Percentiles rank a stretch among this genome's conserved stretches.
Conservation (phyloP, 2,113 vertebrate genomes). For the Stercorarius parasiticus region DNA sequence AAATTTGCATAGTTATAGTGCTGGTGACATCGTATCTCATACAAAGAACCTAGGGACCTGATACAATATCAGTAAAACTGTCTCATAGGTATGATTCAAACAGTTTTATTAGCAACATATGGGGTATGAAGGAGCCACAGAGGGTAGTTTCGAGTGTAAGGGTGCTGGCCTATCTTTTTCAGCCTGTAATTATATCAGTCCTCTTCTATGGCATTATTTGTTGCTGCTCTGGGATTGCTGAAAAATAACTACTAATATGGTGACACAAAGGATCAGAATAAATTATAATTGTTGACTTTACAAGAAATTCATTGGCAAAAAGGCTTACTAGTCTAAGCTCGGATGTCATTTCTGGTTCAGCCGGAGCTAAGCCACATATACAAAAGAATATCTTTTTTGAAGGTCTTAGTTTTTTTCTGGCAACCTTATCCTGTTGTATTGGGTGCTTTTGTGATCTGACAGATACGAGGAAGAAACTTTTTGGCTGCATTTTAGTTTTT, state of each 20-base stretch:
- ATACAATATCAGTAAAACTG: slow-evolving; percentile 73
- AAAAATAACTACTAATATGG: slow-evolving; percentile 72
- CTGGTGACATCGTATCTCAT: slow-evolving; percentile 64
- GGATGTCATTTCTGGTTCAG: slow-evolving; percentile 2
- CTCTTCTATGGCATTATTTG: slow-evolving; percentile 71
- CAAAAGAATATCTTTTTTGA: background rate
- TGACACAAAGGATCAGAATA: slow-evolving; percentile 71
- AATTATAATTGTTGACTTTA: slow-evolving; percentile 71
- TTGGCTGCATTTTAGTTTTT: slow-evolving; percentile 1
- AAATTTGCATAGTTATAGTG: slow-evolving; percentile 70
- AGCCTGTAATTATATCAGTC: slow-evolving; percentile 69
- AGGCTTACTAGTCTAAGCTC: slow-evolving; percentile 31
- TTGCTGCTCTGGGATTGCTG: slow-evolving; percentile 71
- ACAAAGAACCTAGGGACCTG: slow-evolving; percentile 57
- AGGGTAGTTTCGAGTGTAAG: slow-evolving; percentile 71
- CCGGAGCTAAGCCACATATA: background rate
- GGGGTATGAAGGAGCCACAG: slow-evolving; percentile 72
- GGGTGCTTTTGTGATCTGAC: background rate
- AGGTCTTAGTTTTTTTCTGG: background rate
- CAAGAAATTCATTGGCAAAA: slow-evolving; percentile 65
- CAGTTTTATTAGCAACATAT: slow-evolving; percentile 78
- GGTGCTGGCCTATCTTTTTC: slow-evolving; percentile 72
- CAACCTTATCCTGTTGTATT: background rate
- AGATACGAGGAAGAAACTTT: background rate
- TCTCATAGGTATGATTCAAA: slow-evolving; percentile 76